phyloP scores from a whole-genome alignment of 2,113 vertebrate genomes.

The Pseudorasbora parva region DNA sequence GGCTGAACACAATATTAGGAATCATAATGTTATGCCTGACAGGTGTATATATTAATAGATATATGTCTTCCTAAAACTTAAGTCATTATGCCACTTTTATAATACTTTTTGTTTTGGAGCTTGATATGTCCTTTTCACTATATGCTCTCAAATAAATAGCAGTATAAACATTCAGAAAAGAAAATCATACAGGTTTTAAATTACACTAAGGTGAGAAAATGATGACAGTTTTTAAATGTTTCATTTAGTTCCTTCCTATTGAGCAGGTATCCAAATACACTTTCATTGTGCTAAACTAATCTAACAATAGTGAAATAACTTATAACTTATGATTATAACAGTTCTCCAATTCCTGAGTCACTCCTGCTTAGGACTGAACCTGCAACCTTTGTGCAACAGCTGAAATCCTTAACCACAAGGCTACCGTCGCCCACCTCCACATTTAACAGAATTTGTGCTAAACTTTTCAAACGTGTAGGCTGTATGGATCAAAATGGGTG shows the following conservation, averaged over 20 bases:
- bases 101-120: not conserved
- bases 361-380: not conserved
- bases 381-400: conserved; percentile 29
- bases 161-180: not conserved
- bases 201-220: not conserved
- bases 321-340: not conserved
- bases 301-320: not conserved
- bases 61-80: too few relatives aligned
- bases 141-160: not conserved
- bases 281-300: not conserved
- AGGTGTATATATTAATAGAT: too few relatives aligned
- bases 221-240: not conserved
- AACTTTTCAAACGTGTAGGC: conserved; percentile 34
- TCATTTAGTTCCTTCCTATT: not conserved
- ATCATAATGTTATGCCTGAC: too few relatives aligned
- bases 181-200: not conserved
- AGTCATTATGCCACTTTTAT: too few relatives aligned
- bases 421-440: conserved; percentile 6
- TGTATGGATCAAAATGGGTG: conserved; percentile 1
- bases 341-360: conserved; percentile 17
- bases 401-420: conserved; percentile 3
- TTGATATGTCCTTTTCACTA: not conserved
- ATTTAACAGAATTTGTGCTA: conserved; percentile 12
- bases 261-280: not conserved
- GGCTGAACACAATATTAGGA: too few relatives aligned